Conservation (phyloP, 2,888 invertebrate species). For the Plebejus anna region DNA sequence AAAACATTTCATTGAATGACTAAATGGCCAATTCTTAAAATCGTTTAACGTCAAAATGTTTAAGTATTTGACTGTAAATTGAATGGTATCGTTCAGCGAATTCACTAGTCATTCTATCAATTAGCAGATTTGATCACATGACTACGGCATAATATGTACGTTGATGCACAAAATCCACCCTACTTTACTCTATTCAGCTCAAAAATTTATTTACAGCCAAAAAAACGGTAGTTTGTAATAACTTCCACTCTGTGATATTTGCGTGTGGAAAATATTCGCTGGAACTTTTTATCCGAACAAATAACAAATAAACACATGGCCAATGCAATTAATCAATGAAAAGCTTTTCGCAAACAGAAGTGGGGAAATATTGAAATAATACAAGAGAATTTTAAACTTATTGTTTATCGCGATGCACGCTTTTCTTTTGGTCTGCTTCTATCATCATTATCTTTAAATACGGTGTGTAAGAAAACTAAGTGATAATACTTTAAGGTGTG, state of each 20-base stretch:
- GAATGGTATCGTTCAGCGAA: no score
- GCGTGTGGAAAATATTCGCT: slow-evolving; percentile 9
- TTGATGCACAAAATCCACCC: neutral
- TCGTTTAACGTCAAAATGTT: no score
- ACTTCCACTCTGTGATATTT: slow-evolving; percentile 18
- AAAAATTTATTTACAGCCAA: neutral
- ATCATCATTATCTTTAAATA: no score
- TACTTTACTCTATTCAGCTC: neutral
- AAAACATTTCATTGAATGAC: no score
- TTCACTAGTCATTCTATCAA: no score
- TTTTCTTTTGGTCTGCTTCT: no score
- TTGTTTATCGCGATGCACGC: neutral
- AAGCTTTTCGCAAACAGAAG: slow-evolving; percentile 37
- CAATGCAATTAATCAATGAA: slow-evolving; percentile 43
- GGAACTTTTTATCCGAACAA: slow-evolving; percentile 38
- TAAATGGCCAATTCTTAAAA: no score
- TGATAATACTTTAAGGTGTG: no score
- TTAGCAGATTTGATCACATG: no score
- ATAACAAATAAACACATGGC: slow-evolving; percentile 41
- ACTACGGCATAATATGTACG: no score
- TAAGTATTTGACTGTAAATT: no score
- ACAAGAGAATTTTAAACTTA: slow-evolving; percentile 4
- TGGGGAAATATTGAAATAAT: slow-evolving; percentile 30
- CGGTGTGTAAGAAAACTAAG: no score
- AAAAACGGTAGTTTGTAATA: neutral